Evolutionary conservation across 2,888 invertebrate species (phyloP).

Genomic region (Drosophila greeni): DNA sequence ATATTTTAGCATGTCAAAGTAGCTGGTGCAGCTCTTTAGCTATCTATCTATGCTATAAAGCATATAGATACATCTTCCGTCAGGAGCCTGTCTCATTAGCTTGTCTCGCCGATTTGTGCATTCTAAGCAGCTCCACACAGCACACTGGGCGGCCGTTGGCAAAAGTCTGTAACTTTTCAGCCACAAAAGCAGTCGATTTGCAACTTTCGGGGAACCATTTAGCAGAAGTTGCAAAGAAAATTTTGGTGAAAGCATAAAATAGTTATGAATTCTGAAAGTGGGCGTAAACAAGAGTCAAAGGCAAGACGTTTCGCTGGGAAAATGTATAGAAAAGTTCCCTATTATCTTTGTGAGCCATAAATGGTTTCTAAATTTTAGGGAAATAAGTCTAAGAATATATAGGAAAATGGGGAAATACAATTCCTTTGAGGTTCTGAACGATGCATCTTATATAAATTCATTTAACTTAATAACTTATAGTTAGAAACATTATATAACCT

Average conservation of each 20-base stretch:
- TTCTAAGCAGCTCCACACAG: conserved; percentile 53
- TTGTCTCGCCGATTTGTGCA: conserved; percentile 53
- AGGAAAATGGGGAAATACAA: too few relatives aligned
- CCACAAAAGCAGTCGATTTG: conserved; percentile 13
- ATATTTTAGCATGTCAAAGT: conserved; percentile 52
- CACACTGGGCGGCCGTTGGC: conserved; percentile 10
- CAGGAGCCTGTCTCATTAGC: conserved; percentile 62
- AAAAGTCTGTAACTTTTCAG: conserved; percentile 5
- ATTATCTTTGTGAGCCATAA: neutral
- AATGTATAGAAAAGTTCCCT: neutral
- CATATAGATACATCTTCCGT: conserved; percentile 49
- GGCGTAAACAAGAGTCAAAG: conserved; percentile 5
- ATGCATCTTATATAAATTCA: too few relatives aligned
- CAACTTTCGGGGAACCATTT: conserved; percentile 10
- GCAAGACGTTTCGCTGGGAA: neutral
- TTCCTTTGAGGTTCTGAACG: too few relatives aligned
- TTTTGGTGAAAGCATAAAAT: conserved; percentile 5
- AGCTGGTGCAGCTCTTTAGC: conserved; percentile 1
- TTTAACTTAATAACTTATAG: too few relatives aligned
- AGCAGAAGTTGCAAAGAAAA: conserved; percentile 5
- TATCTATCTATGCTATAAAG: conserved; percentile 14
- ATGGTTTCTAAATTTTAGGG: neutral
- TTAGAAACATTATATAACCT: too few relatives aligned
- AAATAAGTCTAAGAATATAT: neutral
- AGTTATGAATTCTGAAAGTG: conserved; percentile 7